These are phyloP conservation scores for Prietella phreatophila DNA, from an alignment of 2,113 vertebrate species.

Conservation along the genomic window DNA sequence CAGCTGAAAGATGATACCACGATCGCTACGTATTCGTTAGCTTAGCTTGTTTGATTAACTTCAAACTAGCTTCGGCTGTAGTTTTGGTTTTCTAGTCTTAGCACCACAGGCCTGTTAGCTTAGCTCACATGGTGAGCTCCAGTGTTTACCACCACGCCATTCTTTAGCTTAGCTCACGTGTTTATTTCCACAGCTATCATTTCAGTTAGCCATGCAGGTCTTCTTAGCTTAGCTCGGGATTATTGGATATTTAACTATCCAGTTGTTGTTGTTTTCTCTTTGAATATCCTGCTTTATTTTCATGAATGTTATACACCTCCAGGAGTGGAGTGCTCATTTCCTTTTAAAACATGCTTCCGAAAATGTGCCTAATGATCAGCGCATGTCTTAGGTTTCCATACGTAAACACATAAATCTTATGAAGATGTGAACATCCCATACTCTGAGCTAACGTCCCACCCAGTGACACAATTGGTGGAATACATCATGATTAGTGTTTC, in stretches of 20 bases:
- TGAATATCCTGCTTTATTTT: not conserved
- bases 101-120: not conserved
- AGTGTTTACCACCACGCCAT: not conserved
- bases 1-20: too few relatives aligned
- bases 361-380: not conserved
- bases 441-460: conserved; percentile 5
- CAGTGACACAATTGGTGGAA: conserved; percentile 11
- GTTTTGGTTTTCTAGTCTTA: not conserved
- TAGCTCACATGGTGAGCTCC: not conserved
- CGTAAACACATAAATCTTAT: conserved; percentile 28
- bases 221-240: too few relatives aligned
- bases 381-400: not conserved
- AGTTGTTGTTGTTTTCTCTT: not conserved
- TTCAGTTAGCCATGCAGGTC: not conserved
- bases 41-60: not conserved
- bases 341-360: not conserved
- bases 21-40: too few relatives aligned
- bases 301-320: not conserved
- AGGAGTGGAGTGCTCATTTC: too few relatives aligned
- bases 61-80: not conserved
- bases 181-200: not conserved
- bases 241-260: too few relatives aligned
- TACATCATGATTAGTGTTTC: conserved; percentile 48
- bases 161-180: not conserved
- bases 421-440: conserved; percentile 13